Evolutionary conservation across 2,113 vertebrate species (phyloP).

Genomic region (Eudorcas thomsonii): DNA sequence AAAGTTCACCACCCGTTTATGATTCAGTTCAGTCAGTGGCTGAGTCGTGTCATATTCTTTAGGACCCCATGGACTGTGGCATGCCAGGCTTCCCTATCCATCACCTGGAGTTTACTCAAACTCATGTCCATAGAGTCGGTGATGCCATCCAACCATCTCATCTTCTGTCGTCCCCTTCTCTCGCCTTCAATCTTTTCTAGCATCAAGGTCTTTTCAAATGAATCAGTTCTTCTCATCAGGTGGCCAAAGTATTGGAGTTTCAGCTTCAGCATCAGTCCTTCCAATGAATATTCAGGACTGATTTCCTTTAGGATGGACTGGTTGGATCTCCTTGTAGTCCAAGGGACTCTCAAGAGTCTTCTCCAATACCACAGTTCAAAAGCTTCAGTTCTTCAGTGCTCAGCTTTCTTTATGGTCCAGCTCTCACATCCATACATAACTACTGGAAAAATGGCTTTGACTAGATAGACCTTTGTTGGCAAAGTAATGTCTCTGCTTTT

Average conservation of each 20-base stretch:
- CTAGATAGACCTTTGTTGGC: neutral
- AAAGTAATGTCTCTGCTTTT: neutral
- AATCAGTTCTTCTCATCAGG: neutral
- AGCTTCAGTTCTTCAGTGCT: neutral
- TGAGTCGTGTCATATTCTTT: neutral
- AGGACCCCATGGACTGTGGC: neutral
- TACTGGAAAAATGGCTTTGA: neutral
- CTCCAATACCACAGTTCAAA: neutral
- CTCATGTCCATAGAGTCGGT: neutral
- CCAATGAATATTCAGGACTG: neutral
- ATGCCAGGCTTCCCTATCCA: neutral
- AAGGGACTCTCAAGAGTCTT: neutral
- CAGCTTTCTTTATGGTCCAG: neutral
- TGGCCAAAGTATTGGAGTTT: neutral
- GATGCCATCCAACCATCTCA: neutral
- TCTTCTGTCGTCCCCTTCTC: rapidly evolving
- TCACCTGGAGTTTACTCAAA: neutral
- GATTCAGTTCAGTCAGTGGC: neutral
- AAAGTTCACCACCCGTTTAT: neutral
- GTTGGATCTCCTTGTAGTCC: neutral
- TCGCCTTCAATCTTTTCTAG: rapidly evolving
- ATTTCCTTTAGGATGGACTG: neutral
- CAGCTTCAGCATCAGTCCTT: neutral
- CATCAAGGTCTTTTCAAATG: neutral
- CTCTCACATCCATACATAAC: neutral